Evolutionary conservation across 2,888 invertebrate genomes (phyloP), one percentile per base, ranked within the genome.

Genomic region (Sminthurinus aureus): DNA sequence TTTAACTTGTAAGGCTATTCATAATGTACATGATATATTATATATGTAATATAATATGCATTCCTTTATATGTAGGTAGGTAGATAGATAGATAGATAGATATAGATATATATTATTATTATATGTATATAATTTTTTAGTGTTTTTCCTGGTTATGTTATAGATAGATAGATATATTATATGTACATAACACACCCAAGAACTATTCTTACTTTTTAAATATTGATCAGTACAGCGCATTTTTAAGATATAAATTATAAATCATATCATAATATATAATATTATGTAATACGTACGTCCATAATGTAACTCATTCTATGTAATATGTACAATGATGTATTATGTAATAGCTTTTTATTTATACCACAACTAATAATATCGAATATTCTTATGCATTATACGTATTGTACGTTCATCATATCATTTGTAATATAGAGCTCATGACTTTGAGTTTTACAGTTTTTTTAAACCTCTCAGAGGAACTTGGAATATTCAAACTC

Each of bases 1-100:
- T 81, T 73, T 52, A 52, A 69, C 26, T 69, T 71, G 67, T 78
- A 82, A 82, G 82, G 82, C 82, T 82, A 76, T 82, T 76, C 75
- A 26, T 75, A 50, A 69, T 69, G n/a, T 22, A 24, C 20, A 69
- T 69, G 38, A 38, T 38, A 38, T 38, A 38, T 38, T 38, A 38
- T 38, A 38, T 38, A 4, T 38, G 6, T 38, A 4, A 38, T 38
- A 38, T 38, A 38, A 38, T 38, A 38, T 38, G 38, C 38, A 38
- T 38, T 38, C 38, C 38, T 38, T 38, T 38, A 38, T 6, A 4
- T 38, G 6, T 38, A 38, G 38, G 6, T 38, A 38, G 38, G 6
- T 38, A n/a, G n/a, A 38, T 38, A 38, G n/a, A 38, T 38, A 38
- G n/a, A 38, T 38, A 38, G 38, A 38, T 38, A 38, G 38, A 38